A percentile compares a stretch with the other conserved stretches of the same genome.
phyloP scores from a whole-genome alignment of 2,888 invertebrate genomes.

The Andrena bicolor region DNA sequence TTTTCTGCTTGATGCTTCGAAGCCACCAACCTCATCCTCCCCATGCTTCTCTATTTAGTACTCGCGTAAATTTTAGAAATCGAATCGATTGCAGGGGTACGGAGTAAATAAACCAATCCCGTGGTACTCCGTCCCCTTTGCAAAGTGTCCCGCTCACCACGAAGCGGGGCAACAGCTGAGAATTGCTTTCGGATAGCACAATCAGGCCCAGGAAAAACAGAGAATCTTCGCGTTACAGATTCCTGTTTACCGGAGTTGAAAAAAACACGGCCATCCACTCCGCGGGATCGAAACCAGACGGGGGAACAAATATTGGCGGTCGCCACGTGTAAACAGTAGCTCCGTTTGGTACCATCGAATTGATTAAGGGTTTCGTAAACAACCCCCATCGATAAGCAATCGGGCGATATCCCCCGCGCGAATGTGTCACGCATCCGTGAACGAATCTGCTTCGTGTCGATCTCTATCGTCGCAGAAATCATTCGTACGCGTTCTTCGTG shows the following conservation, averaged over 20 bases:
- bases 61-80: too few species aligned
- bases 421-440: constrained; percentile 34
- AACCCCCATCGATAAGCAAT: constrained; percentile 36
- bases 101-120: not conserved
- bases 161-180: not conserved
- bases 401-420: constrained; percentile 18
- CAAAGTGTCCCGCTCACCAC: not conserved
- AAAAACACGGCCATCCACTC: constrained; percentile 33
- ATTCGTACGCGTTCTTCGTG: constrained; percentile 9
- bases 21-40: too few species aligned
- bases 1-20: too few species aligned
- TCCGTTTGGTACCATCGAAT: constrained; percentile 47
- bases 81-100: too few species aligned
- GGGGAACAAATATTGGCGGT: constrained; percentile 55
- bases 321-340: constrained; percentile 39
- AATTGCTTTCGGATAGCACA: not conserved
- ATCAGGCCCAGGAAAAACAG: not conserved
- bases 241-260: constrained; percentile 14
- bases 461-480: not conserved
- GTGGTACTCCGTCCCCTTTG: not conserved
- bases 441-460: constrained; percentile 19
- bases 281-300: constrained; percentile 40
- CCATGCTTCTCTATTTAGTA: too few species aligned
- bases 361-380: constrained; percentile 62
- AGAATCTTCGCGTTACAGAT: not conserved